phyloP scores from a whole-genome alignment of 2,888 invertebrate species.

The Metopia argyrocephala region DNA sequence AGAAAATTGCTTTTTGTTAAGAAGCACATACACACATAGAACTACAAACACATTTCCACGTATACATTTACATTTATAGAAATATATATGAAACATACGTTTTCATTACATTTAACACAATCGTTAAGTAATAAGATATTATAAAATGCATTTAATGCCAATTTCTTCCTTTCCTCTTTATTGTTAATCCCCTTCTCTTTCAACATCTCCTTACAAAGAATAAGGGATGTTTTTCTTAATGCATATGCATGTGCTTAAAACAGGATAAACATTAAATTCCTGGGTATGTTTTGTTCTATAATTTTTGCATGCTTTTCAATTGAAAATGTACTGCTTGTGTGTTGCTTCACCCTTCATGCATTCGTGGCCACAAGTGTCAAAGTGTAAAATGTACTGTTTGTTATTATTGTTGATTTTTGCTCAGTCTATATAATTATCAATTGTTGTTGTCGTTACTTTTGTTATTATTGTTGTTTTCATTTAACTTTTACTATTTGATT shows the following conservation, averaged over 20 bases:
- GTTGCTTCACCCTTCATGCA: background rate
- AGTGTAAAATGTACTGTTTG: slow-evolving; percentile 55
- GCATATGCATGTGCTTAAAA: background rate
- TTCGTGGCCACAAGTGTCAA: slow-evolving; percentile 54
- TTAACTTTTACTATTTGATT: slow-evolving; percentile 53
- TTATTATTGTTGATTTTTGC: background rate
- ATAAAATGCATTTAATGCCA: slow-evolving; percentile 60
- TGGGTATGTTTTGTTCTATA: background rate
- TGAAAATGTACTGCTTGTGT: background rate
- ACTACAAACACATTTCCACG: background rate
- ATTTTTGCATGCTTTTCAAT: slow-evolving; percentile 24
- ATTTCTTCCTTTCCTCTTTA: slow-evolving; percentile 25
- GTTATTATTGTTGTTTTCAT: slow-evolving; percentile 27
- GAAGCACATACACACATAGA: background rate
- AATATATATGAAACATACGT: slow-evolving; percentile 47
- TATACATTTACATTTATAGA: background rate
- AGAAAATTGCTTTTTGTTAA: slow-evolving; percentile 40
- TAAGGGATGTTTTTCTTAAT: background rate
- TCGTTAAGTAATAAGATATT: slow-evolving; percentile 58
- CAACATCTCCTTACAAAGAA: background rate
- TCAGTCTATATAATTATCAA: slow-evolving; percentile 23
- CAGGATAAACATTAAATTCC: background rate
- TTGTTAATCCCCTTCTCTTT: background rate
- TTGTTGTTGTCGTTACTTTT: background rate
- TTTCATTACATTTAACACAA: slow-evolving; percentile 52